Evolutionary conservation across 2,113 vertebrate genomes (phyloP).

Genomic region (Arvicanthis niloticus): DNA sequence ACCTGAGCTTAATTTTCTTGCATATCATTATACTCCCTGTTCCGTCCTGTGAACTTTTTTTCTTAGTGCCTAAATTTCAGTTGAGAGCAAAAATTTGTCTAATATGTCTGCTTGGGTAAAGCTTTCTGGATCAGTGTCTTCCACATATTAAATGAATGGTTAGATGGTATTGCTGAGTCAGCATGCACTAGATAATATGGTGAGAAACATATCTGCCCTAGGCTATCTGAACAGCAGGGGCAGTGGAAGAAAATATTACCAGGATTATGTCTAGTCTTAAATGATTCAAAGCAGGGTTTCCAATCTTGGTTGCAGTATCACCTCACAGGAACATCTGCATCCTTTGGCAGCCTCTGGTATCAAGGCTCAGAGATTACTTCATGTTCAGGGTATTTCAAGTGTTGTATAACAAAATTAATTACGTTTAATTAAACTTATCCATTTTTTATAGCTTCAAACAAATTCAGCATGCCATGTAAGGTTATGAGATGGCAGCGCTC

Average conservation of each 20-base stretch:
- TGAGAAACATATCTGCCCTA: background rate
- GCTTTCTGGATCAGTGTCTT: background rate
- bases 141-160: background rate
- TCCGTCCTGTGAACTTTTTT: constrained; percentile 16
- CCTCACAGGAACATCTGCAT: background rate
- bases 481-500: constrained; percentile 80
- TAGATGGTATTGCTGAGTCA: constrained; percentile 16
- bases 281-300: background rate
- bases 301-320: background rate
- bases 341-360: constrained; percentile 23
- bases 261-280: background rate
- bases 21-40: background rate
- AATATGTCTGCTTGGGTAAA: background rate
- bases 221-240: background rate
- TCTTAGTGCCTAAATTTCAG: background rate
- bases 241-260: background rate
- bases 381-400: constrained; percentile 68
- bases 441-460: constrained; percentile 82
- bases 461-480: constrained; percentile 76
- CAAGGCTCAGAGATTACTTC: constrained; percentile 59
- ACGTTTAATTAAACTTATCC: constrained; percentile 86
- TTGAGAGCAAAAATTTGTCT: background rate
- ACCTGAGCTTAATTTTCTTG: background rate
- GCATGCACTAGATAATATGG: background rate
- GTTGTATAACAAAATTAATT: constrained; percentile 84